Conservation (phyloP, 2,888 invertebrate genomes). For the Amblyteles armatorius region DNA sequence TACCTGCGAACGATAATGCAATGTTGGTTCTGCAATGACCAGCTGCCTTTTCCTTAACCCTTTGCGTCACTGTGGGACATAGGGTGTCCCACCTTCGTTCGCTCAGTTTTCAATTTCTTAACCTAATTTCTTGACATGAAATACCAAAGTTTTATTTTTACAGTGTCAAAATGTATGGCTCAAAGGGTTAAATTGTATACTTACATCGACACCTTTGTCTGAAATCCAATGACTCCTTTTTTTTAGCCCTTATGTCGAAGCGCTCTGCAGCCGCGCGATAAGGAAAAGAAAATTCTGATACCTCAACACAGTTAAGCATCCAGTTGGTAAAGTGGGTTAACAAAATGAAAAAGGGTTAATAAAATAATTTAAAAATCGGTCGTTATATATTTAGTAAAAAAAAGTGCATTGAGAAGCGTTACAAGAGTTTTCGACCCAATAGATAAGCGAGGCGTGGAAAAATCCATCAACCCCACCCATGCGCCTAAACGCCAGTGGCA, state of each 20-base stretch:
- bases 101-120: no score
- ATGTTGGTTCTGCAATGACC: neutral
- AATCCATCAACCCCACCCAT: conserved; percentile 6
- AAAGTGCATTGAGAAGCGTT: neutral
- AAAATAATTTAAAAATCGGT: neutral
- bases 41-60: no score
- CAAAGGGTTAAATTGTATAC: no score
- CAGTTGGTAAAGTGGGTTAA: no score
- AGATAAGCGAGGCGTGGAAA: neutral
- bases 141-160: no score
- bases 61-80: no score
- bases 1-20: conserved; percentile 25
- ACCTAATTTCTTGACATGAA: no score
- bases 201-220: no score
- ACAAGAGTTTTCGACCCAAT: neutral
- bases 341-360: neutral
- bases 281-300: no score
- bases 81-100: no score
- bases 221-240: neutral
- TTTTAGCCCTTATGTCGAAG: neutral
- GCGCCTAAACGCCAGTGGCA: neutral
- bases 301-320: no score
- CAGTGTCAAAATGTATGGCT: no score
- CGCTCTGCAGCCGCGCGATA: neutral
- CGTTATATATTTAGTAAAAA: neutral